Conservation (phyloP, 1,140 invertebrate genomes). For the Nebria ingens region DNA sequence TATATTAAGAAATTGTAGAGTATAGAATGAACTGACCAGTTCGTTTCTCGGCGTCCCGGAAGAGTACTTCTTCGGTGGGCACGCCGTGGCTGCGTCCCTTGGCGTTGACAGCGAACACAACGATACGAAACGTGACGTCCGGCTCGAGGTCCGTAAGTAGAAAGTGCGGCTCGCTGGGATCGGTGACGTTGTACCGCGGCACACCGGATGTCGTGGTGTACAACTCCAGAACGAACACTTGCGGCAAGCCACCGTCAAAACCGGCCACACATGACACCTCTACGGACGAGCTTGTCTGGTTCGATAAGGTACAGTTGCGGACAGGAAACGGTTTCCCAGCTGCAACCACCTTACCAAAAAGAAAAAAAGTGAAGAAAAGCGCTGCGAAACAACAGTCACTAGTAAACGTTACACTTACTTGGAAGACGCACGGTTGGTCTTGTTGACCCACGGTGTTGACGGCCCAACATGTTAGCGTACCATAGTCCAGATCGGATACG, state of each 20-base stretch:
- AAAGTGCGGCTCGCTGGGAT: conserved; percentile 51
- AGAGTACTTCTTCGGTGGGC: conserved; percentile 60
- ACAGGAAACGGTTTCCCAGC: conserved; percentile 59
- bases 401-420: conserved; percentile 41
- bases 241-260: conserved; percentile 76
- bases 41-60: conserved; percentile 67
- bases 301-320: conserved; percentile 61
- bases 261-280: conserved; percentile 64
- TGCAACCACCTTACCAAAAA: not conserved
- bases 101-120: conserved; percentile 64
- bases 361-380: too few relatives aligned
- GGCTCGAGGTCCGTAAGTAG: conserved; percentile 60
- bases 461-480: conserved; percentile 70
- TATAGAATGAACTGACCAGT: too few relatives aligned
- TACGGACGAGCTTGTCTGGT: conserved; percentile 61
- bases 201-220: conserved; percentile 46
- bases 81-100: conserved; percentile 65
- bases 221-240: conserved; percentile 68
- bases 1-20: too few relatives aligned
- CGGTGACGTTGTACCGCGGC: conserved; percentile 54
- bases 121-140: conserved; percentile 61
- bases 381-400: not conserved
- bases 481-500: conserved; percentile 63
- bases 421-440: conserved; percentile 73
- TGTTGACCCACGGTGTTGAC: conserved; percentile 73